Conservation (phyloP, 2,113 vertebrate species). For the Sula dactylatra region DNA sequence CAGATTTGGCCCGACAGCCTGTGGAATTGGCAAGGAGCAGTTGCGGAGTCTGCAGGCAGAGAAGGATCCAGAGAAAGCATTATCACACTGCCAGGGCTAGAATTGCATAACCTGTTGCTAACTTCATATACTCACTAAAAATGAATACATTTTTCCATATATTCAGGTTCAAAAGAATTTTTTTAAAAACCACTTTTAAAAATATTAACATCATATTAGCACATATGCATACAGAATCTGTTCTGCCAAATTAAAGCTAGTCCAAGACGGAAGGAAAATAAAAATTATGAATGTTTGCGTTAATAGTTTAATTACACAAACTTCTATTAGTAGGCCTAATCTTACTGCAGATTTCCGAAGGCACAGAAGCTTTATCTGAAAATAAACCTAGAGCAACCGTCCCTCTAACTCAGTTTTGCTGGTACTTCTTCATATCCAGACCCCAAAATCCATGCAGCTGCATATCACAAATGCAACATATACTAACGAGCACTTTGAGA, state of each 20-base stretch:
- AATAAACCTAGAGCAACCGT: neutral
- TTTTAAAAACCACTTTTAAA: neutral
- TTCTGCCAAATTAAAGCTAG: neutral
- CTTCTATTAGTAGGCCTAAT: neutral
- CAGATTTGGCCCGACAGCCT: neutral
- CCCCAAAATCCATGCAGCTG: neutral
- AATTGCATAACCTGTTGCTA: rapidly evolving
- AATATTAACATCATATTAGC: neutral
- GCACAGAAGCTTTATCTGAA: neutral
- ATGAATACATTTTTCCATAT: neutral
- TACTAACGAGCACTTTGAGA: neutral
- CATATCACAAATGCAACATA: neutral
- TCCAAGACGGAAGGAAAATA: neutral
- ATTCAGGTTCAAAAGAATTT: neutral
- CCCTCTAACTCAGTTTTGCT: neutral
- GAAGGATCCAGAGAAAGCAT: neutral
- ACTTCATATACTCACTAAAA: neutral
- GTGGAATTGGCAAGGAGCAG: neutral
- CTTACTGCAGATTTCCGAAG: neutral
- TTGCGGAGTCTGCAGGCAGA: neutral
- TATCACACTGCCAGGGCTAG: neutral
- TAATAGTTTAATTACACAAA: neutral
- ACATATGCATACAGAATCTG: neutral
- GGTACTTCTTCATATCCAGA: neutral
- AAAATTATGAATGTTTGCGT: neutral